phyloP scores from a whole-genome alignment of 2,888 invertebrate genomes.

The Deilephila porcellus region DNA sequence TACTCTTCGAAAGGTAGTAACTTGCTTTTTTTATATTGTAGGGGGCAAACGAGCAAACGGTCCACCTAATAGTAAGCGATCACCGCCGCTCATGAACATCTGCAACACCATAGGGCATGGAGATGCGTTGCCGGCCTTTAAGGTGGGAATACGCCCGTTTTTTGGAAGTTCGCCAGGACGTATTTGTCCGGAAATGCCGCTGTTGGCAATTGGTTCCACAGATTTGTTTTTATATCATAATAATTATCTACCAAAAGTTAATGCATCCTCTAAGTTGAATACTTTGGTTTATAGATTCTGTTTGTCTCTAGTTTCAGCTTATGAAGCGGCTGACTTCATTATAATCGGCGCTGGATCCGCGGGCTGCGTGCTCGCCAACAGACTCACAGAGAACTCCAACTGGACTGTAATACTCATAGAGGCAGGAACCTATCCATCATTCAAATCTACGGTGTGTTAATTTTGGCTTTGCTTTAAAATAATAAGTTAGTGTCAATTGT shows the following conservation, averaged over 20 bases:
- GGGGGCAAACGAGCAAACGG: too few relatives aligned
- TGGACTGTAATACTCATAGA: slow-evolving; percentile 54
- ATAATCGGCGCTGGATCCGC: slow-evolving; percentile 65
- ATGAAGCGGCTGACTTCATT: slow-evolving; percentile 67
- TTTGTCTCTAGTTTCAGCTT: slow-evolving; percentile 41
- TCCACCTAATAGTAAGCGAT: too few relatives aligned
- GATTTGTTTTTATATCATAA: too few relatives aligned
- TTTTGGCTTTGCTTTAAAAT: too few relatives aligned
- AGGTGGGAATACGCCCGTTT: too few relatives aligned
- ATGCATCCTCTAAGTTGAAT: background rate
- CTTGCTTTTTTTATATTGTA: background rate
- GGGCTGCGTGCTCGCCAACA: slow-evolving; percentile 52
- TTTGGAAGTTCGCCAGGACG: too few relatives aligned
- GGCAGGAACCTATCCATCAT: slow-evolving; percentile 52
- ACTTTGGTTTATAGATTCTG: background rate
- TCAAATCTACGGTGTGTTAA: slow-evolving; percentile 7
- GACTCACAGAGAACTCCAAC: slow-evolving; percentile 49
- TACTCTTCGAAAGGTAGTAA: background rate
- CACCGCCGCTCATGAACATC: too few relatives aligned
- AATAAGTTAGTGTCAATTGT: background rate
- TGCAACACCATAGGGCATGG: too few relatives aligned
- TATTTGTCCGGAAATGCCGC: too few relatives aligned
- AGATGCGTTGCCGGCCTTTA: too few relatives aligned
- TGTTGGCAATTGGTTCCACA: too few relatives aligned
- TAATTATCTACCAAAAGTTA: background rate